phyloP scores from a whole-genome alignment of 2,113 vertebrate species.

The Lophotis ruficrista region DNA sequence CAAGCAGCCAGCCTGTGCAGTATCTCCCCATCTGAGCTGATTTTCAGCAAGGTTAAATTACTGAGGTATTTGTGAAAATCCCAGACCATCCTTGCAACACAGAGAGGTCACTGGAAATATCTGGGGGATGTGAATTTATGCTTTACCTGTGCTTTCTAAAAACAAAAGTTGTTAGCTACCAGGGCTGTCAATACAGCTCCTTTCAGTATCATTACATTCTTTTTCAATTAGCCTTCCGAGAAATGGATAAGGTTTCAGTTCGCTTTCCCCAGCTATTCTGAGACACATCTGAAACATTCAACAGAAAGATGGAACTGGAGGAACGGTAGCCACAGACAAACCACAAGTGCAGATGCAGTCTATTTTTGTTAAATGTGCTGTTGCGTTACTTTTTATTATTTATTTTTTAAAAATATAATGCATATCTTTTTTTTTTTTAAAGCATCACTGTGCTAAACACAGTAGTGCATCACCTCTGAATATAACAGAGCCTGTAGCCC shows the following conservation, averaged over 20 bases:
- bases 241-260: background rate
- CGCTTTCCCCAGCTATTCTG: background rate
- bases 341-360: conserved; percentile 9
- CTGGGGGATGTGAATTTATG: background rate
- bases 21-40: background rate
- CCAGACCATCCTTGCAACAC: background rate
- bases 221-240: background rate
- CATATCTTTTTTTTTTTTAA: background rate
- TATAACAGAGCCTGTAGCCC: background rate
- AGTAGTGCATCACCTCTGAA: background rate
- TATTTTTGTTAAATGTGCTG: background rate
- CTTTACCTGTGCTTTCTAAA: background rate
- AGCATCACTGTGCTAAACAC: background rate
- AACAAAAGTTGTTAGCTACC: background rate
- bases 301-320: background rate
- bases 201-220: background rate
- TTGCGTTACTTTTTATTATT: background rate
- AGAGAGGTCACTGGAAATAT: background rate
- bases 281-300: background rate
- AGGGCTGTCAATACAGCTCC: background rate
- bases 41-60: background rate
- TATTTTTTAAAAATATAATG: background rate
- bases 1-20: background rate
- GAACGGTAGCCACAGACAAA: conserved; percentile 39
- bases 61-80: background rate